Evolutionary conservation across 2,888 invertebrate species (phyloP).

Genomic region (Andrena bicolor): DNA sequence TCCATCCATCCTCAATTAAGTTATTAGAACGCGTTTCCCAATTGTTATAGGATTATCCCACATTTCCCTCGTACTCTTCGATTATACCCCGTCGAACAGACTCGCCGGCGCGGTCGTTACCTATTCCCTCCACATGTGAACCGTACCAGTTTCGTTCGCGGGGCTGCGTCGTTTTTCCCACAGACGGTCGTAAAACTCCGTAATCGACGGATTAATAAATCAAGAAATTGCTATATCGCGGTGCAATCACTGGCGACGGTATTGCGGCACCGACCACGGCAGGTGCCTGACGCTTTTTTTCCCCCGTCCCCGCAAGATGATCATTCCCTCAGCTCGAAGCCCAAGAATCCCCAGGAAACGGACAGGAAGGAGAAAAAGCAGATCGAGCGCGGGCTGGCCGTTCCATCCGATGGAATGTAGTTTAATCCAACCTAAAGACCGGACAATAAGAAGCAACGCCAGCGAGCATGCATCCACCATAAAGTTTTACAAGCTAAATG

Average conservation of each 20-base stretch:
- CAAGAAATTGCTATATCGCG: slow-evolving; percentile 49
- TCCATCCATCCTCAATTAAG: slow-evolving; percentile 44
- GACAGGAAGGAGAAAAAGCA: slow-evolving; percentile 16
- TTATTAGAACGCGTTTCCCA: slow-evolving; percentile 42
- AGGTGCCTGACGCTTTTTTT: slow-evolving; percentile 28
- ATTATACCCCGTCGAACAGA: slow-evolving; percentile 17
- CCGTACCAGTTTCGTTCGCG: slow-evolving; percentile 21
- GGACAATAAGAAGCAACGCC: not conserved
- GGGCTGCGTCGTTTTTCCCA: slow-evolving; percentile 26
- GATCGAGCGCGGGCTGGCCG: slow-evolving; percentile 7
- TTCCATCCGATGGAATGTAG: slow-evolving; percentile 25
- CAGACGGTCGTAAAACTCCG: slow-evolving; percentile 34
- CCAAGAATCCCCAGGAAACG: slow-evolving; percentile 27
- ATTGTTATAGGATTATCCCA: slow-evolving; percentile 24
- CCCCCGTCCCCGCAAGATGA: not conserved
- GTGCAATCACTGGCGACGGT: slow-evolving; percentile 37
- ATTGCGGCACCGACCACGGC: slow-evolving; percentile 23
- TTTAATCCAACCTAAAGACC: slow-evolving; percentile 1
- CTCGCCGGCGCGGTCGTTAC: slow-evolving; percentile 19
- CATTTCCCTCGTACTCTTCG: slow-evolving; percentile 6
- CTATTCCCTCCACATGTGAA: not conserved
- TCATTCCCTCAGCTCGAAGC: not conserved
- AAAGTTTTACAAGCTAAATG: slow-evolving; percentile 20
- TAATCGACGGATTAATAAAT: slow-evolving; percentile 50
- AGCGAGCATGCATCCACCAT: not conserved